Base-by-base conservation (phyloP, 2,888 invertebrate genomes). In the Pandemis corylana region DNA sequence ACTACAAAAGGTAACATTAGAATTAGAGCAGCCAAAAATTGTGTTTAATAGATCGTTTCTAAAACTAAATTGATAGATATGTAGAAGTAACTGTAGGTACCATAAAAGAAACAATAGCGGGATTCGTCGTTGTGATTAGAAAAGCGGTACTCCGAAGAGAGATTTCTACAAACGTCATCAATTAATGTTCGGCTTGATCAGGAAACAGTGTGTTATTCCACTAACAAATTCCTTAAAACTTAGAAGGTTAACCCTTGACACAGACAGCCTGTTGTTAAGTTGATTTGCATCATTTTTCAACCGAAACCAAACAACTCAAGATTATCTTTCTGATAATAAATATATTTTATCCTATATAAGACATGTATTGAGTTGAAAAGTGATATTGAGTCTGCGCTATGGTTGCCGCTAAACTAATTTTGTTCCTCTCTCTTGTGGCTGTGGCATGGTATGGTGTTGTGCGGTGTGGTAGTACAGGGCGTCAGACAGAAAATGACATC, bases 401-500 rank as follows among this genome's bases (percentile, higher is more conserved):
- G 74, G 69, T 36, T 42, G 51, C 13, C 66, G n/a, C 15, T 61
- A 72, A 79, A 56, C 0, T 72, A 63, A 65, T 81, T 3, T 13
- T 80, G 5, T 46, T 80, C 51, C 51, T 87, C 3, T 81, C 53
- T 66, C 80, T 20, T 76, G 78, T n/a, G 85, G 80, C 6, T 62
- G 51, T n/a, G n/a, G 12, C 12, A 12, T 46, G 28, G 28, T 36
- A 36, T 36, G 28, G 28, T 36, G 28, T 36, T 36, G 28, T 36
- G 28, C 28, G 28, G 28, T 36, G 28, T 36, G 28, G 84, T 2
- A 83, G 82, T 7, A 71, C 78, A 1, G 56, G 81, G 0, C 81
- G 82, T 46, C 82, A 87, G 56, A 79, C 77, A 10, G 78, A 82
- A 28, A 70, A 76, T 7, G 83, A 82, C 6, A 85, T 83, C 66